A percentile compares a stretch with the other conserved stretches of the same genome.
phyloP scores from a whole-genome alignment of 2,797 vertebrate genomes.

The Knipowitschia caucasica region DNA sequence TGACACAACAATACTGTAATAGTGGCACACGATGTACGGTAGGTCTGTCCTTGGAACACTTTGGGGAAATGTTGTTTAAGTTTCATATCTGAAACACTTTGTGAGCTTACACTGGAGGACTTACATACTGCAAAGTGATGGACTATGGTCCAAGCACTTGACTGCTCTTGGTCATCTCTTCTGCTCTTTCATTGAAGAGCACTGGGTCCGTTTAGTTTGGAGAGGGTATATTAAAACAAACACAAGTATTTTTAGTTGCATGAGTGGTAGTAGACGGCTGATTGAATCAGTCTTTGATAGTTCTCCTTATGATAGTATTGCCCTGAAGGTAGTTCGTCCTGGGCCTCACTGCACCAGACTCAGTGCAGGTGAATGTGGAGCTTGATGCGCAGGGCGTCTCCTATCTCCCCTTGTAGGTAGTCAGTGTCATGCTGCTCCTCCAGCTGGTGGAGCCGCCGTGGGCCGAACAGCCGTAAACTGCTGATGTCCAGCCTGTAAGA shows the following conservation, averaged over 20 bases:
- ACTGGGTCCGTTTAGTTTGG: slow-evolving; percentile 35
- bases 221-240: slow-evolving; percentile 33
- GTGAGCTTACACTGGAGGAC: neutral
- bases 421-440: slow-evolving; percentile 82
- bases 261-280: slow-evolving; percentile 68
- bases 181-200: slow-evolving; percentile 42
- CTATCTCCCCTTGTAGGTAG: slow-evolving; percentile 83
- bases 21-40: slow-evolving; percentile 12
- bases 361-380: slow-evolving; percentile 88
- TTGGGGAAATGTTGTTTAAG: slow-evolving; percentile 13
- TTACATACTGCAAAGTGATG: slow-evolving; percentile 2
- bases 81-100: neutral
- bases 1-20: slow-evolving; percentile 8
- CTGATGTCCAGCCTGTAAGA: slow-evolving; percentile 86
- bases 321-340: slow-evolving; percentile 60
- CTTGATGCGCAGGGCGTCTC: slow-evolving; percentile 85
- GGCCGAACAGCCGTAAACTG: slow-evolving; percentile 80
- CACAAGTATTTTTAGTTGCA: slow-evolving; percentile 53
- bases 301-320: slow-evolving; percentile 51
- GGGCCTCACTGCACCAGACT: slow-evolving; percentile 42
- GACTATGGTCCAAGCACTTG: slow-evolving; percentile 47
- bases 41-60: slow-evolving; percentile 46
- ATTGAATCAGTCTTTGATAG: slow-evolving; percentile 70
- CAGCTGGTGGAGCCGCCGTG: slow-evolving; percentile 77
- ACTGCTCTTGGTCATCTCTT: slow-evolving; percentile 64